Evolutionary conservation across 53 echinoderm and acorn worm species (phyloP).

Genomic region (Echinometra lucunter): DNA sequence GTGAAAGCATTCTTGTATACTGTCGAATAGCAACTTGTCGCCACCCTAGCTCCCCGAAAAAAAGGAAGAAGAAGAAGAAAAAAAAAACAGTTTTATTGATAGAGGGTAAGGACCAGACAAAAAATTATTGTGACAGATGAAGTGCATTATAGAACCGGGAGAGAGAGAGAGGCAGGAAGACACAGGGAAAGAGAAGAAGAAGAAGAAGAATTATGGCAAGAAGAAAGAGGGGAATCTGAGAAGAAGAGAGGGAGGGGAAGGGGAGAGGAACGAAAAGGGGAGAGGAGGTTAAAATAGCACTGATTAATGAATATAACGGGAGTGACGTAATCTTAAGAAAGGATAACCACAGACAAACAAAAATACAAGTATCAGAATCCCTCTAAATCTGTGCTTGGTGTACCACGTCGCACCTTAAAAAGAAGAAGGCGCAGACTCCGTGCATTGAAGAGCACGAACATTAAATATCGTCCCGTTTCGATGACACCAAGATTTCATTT

Average conservation of each 20-base stretch:
- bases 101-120: too few relatives aligned
- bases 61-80: too few relatives aligned
- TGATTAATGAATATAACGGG: not conserved
- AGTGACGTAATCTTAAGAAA: not conserved
- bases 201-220: too few relatives aligned
- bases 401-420: not conserved
- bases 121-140: too few relatives aligned
- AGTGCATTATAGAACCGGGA: too few relatives aligned
- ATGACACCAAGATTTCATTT: constrained; percentile 21
- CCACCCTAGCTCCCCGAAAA: too few relatives aligned
- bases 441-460: constrained; percentile 1
- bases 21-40: too few relatives aligned
- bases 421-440: not conserved
- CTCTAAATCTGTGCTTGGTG: not conserved
- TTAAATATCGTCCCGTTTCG: constrained; percentile 15
- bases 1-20: too few relatives aligned
- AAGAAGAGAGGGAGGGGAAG: not conserved
- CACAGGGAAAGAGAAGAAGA: too few relatives aligned
- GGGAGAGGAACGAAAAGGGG: not conserved
- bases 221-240: not conserved
- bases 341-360: constrained; percentile 20
- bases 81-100: too few relatives aligned
- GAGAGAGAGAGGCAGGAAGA: too few relatives aligned
- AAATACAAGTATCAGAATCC: not conserved
- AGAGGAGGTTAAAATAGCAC: not conserved